Evolutionary conservation across 2,113 vertebrate species (phyloP), one percentile per base, ranked within the genome.

Genomic region (Tringa solitaria): DNA sequence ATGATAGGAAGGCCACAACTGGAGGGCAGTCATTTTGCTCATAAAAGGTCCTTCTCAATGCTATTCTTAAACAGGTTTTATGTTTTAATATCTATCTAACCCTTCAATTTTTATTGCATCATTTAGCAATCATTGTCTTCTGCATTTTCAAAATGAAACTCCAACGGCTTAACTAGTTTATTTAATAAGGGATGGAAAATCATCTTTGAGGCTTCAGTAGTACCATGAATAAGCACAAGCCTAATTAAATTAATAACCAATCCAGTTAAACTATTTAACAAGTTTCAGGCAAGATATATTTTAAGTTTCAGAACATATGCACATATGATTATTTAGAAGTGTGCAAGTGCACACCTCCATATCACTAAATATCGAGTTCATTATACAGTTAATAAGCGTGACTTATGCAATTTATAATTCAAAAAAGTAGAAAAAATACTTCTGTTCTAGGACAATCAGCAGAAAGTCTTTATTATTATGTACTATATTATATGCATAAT

Each of bases 321-420:
- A 14, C 7, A 32, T 5, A 1, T 9, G 17, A 76, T 43, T 37
- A 57, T 16, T 9, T 26, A 64, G 17, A 88, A 73, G 5, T 8
- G 14, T 24, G 18, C 32, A 64, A 5, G 7, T 26, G 43, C 1
- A 0, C 30, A 33, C 27, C 27, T 57, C n/a, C 19, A 1, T 10
- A 67, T 39, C 37, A 72, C 30, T 21, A 68, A 86, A 70, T 4
- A n/a, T 0, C 1, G 2, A 65, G 24, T 33, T 68, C 30, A 5
- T 57, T n/a, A 72, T 23, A 77, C 18, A 41, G 30, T 41, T 83
- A 14, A 10, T 17, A 69, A 83, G 10, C 4, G 33, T 5, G 8
- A 67, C 21, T 60, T 73, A 16, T 0, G n/a, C 0, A 2, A 17
- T 30, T 76, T 45, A 54, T 30, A 60, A 74, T 88, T 67, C 54